Evolutionary conservation across 2,797 vertebrate genomes (phyloP), one percentile per base, ranked within the genome.

Genomic region (Tympanoctomys barrerae): DNA sequence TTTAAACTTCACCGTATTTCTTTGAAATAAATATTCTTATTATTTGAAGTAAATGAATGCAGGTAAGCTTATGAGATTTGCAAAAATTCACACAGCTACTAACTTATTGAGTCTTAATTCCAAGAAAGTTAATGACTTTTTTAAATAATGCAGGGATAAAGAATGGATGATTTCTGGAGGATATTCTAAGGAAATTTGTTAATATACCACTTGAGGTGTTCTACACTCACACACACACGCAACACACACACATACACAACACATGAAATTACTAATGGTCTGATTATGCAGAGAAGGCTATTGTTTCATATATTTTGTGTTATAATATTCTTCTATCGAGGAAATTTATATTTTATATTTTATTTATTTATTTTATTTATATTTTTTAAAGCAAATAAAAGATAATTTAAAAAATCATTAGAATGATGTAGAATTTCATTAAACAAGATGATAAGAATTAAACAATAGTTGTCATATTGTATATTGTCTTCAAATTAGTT

Each of bases 1-100:
- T 80, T 94, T 87, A 92, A 89, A 90, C 21, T 8, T 88, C 61
- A 77, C 19, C 1, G 6, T 36, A 77, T 49, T 87, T 87, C 22
- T 91, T 87, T 94, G 83, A 90, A 88, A 92, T 77, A 80, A 95
- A 59, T 88, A 28, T 83, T 87, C 19, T 39, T 83, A 33, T 4
- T 13, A 66, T 70, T 82, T 90, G 21, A 83, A 28, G 24, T 52
- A 36, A 68, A 18, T 61, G 68, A 59, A 22, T n/a, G 18, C 24
- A 10, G 19, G 6, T 73, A 73, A 49, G 36, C 49, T 61, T 80
- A 73, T 84, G 49, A 79, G 33, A 86, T 82, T 91, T 77, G 52
- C n/a, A 64, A 46, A 91, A 87, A 8, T 14, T 66, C 22, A 46
- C 4, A 70, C 46, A 71, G 73, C 59, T 87, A 42, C 78, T 87